A percentile compares a stretch with the other conserved stretches of the same genome.
phyloP scores from a whole-genome alignment of 1,140 invertebrate genomes.

The Trigoniulus corallinus region DNA sequence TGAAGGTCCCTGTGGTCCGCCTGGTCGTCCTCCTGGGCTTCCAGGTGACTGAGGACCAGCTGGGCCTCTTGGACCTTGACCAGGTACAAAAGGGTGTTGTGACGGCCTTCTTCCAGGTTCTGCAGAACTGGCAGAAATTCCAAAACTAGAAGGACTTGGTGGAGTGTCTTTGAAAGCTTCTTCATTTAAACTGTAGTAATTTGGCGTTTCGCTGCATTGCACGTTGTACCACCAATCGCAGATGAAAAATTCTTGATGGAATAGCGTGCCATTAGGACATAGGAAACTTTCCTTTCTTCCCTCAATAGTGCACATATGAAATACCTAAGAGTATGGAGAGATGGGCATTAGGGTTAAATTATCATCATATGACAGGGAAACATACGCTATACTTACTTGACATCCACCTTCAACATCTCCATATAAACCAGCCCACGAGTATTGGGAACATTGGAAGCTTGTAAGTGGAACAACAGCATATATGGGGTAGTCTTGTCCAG shows the following conservation, averaged over 20 bases:
- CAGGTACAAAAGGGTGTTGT: background rate
- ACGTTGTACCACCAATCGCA: conserved; percentile 21
- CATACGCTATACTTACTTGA: conserved; percentile 19
- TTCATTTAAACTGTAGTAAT: conserved; percentile 16
- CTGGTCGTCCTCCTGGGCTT: no score
- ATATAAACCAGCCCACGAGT: conserved; percentile 47
- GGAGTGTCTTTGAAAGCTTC: background rate
- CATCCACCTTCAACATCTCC: conserved; percentile 22
- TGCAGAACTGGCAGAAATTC: background rate
- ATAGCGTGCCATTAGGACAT: conserved; percentile 20
- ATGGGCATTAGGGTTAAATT: background rate
- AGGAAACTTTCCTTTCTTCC: conserved; percentile 12
- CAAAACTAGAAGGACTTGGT: background rate
- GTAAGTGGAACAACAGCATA: conserved; percentile 50
- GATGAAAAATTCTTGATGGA: conserved; percentile 18
- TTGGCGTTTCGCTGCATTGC: conserved; percentile 14
- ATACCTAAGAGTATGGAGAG: no score
- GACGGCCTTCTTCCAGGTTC: background rate
- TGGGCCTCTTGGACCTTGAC: background rate
- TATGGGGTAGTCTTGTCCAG: conserved; percentile 51
- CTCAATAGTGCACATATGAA: background rate
- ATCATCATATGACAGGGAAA: background rate
- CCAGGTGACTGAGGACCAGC: no score
- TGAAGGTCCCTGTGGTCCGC: background rate
- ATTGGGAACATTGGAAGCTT: conserved; percentile 49